A percentile compares a stretch with the other conserved stretches of the same genome.
phyloP scores from a whole-genome alignment of 2,888 invertebrate genomes.

The Tipula helvola region DNA sequence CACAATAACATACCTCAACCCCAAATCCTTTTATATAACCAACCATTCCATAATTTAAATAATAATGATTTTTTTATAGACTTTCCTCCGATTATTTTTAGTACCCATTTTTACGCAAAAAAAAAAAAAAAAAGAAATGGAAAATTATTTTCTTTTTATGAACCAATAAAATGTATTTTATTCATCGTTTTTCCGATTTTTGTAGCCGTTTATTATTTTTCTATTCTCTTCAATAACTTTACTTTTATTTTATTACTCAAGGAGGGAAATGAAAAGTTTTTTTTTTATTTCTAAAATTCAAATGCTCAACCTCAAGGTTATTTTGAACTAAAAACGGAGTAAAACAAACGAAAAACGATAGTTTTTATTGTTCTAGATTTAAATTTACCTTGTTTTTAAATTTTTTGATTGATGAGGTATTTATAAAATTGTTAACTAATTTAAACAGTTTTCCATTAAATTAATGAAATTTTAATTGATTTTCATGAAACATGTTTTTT shows the following conservation, averaged over 20 bases:
- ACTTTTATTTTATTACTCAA: not conserved
- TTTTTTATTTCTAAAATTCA: not conserved
- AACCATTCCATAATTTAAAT: not conserved
- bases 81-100: not conserved
- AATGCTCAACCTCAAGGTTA: not conserved
- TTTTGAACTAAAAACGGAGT: not conserved
- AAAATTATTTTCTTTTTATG: not conserved
- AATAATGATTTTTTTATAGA: not conserved
- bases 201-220: not conserved
- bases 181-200: not conserved
- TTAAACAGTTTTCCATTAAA: not conserved
- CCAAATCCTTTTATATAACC: not conserved
- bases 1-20: not conserved
- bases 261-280: not conserved
- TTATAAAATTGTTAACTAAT: not conserved
- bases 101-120: not conserved
- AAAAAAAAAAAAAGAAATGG: not conserved
- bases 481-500: not conserved
- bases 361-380: not conserved
- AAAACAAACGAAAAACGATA: not conserved
- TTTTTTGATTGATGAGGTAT: not conserved
- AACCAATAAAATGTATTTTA: not conserved
- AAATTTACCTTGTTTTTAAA: not conserved
- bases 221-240: not conserved
- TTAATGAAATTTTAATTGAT: not conserved